phyloP scores from a whole-genome alignment of 2,797 vertebrate species.

The Darevskia mixta region DNA sequence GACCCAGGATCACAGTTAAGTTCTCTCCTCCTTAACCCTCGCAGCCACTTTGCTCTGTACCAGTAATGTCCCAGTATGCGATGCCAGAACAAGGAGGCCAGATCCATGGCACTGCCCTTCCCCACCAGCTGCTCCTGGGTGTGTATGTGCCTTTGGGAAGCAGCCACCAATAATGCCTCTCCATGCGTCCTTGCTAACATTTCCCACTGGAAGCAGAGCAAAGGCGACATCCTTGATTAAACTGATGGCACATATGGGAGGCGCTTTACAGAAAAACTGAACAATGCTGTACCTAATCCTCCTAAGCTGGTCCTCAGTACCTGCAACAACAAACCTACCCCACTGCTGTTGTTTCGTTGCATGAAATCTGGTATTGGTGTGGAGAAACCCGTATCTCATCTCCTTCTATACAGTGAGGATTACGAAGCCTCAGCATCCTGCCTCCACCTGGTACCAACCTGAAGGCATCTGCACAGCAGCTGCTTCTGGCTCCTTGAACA shows the following conservation, averaged over 20 bases:
- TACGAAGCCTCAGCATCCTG: background rate
- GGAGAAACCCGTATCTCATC: background rate
- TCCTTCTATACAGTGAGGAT: background rate
- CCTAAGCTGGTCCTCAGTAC: background rate
- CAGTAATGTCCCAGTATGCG: too few relatives aligned
- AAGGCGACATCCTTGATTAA: background rate
- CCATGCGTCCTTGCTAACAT: background rate
- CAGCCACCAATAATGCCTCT: background rate
- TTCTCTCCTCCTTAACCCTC: too few relatives aligned
- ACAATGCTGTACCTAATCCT: background rate
- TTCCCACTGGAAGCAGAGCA: background rate
- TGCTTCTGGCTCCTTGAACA: background rate
- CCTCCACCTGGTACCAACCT: conserved; percentile 2
- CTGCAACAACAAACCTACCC: background rate
- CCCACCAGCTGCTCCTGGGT: background rate
- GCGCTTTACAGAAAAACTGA: background rate
- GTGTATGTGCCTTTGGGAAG: background rate
- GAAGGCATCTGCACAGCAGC: conserved; percentile 16
- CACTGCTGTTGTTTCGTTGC: background rate
- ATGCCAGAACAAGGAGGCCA: too few relatives aligned
- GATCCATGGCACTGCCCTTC: too few relatives aligned
- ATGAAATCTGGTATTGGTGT: background rate
- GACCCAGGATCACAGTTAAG: too few relatives aligned
- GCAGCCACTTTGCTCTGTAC: too few relatives aligned
- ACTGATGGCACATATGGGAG: background rate